Base-by-base conservation (phyloP, 92 coral and sea anemone genomes). In the Pocillopora grandis region DNA sequence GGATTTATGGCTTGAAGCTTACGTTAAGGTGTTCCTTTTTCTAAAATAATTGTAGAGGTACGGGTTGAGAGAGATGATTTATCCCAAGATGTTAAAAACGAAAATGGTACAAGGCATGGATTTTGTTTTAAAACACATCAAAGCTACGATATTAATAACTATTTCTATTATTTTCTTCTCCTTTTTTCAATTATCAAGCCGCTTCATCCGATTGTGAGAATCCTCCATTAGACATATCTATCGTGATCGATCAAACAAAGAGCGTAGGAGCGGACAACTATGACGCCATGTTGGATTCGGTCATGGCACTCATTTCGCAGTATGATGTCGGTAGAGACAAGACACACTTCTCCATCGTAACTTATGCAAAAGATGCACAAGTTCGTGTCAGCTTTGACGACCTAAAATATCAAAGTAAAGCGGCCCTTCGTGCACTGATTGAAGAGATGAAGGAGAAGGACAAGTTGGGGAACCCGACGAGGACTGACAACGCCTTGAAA, bases 161-260 rank as follows among this genome's bases (percentile, higher is more conserved):
- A 27, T 27, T 27, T 2, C 12, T 18, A 12, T 33, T 17, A 17
- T 70, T 48, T 12, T 3, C 19, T 10, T 31, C 6, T n/a, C 10
- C 27, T 65, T 21, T 17, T 65, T 19, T 65, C 12, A 19, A 19
- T 33, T 9, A 10, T 18, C 10, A 65, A 65, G 66, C 66, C 17
- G 52, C 65, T 31, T 12, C 64, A 12, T 33, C 55, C n/a, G 21
- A 78, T 8, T 78, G 85, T 56, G 76, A 66, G 55, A 58, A 68
- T 36, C 85, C 85, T 31, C 85, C 85, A 0, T 66, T 80, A 14
- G 85, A 80, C 57, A 68, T 80, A 66, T 56, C 49, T 20, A 16
- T 80, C 9, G 85, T 80, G 27, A 80, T 80, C n/a, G 85, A 80
- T 66, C 63, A 33, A 37, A 80, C 85, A 13, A 80, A 80, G 58